Percentiles rank a stretch among this genome's conserved stretches.
Conservation (phyloP, 2,113 vertebrate genomes). For the Salvelinus alpinus region DNA sequence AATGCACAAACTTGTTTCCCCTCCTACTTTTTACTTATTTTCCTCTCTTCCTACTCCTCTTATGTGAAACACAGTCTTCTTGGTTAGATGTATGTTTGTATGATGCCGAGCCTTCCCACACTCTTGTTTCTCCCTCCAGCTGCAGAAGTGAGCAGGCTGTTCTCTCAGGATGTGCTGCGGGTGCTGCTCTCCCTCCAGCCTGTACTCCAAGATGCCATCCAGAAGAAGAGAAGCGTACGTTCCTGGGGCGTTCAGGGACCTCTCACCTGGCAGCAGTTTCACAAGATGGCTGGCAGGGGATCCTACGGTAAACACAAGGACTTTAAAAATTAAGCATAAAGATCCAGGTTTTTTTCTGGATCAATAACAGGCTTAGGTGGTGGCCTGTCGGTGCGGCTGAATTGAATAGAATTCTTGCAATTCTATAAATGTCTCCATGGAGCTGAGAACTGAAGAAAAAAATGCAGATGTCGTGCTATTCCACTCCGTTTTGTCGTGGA, state of each 20-base stretch:
- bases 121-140: conserved; percentile 57
- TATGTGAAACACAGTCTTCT: no score
- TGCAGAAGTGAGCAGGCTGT: conserved; percentile 90
- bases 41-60: not conserved
- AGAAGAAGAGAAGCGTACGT: conserved; percentile 95
- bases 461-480: no score
- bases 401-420: no score
- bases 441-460: no score
- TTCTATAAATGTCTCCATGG: no score
- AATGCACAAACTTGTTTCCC: no score
- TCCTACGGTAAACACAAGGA: conserved; percentile 83
- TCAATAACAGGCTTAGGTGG: no score
- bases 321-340: no score
- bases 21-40: not conserved
- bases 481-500: no score
- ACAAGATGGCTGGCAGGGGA: conserved; percentile 98
- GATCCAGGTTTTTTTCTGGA: no score
- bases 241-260: conserved; percentile 98
- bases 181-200: conserved; percentile 96
- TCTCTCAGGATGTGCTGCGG: conserved; percentile 95
- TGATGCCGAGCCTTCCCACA: not conserved
- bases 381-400: no score
- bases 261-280: conserved; percentile 98
- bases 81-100: not conserved
- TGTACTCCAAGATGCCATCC: conserved; percentile 95